These are phyloP conservation scores for Pogonomyrmex barbatus DNA, from an alignment of 1,140 invertebrate genomes.

Conservation along the genomic window DNA sequence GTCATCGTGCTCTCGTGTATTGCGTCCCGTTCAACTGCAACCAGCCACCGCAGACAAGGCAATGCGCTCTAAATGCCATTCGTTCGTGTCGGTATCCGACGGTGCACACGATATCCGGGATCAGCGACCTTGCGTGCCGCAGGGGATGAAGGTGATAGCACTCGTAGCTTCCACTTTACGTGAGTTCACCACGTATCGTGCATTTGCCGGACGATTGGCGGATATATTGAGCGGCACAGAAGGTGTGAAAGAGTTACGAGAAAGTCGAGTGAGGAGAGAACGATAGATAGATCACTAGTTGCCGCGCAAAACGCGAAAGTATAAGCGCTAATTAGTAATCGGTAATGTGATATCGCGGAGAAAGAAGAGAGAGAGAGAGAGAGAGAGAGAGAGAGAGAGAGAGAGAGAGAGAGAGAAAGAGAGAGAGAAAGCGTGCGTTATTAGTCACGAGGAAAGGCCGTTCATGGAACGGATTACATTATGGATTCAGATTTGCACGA, in stretches of 20 bases:
- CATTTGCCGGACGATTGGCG: slow-evolving; percentile 11
- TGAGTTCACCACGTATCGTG: background rate
- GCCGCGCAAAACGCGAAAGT: background rate
- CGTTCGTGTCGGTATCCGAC: slow-evolving; percentile 30
- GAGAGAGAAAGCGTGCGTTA: background rate
- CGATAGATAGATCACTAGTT: background rate
- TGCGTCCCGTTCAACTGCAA: background rate
- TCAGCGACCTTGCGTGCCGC: slow-evolving; percentile 29
- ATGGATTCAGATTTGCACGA: slow-evolving; percentile 54
- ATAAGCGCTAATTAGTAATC: background rate
- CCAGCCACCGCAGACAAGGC: background rate
- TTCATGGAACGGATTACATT: slow-evolving; percentile 46
- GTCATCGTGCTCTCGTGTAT: slow-evolving; percentile 18
- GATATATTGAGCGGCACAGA: background rate
- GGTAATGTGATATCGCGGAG: slow-evolving; percentile 15
- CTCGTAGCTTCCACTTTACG: slow-evolving; percentile 21
- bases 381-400: too few relatives aligned
- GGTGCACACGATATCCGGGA: slow-evolving; percentile 20
- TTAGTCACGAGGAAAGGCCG: slow-evolving; percentile 35
- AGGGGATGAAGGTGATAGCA: background rate
- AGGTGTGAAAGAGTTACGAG: background rate
- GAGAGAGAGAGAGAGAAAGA: too few relatives aligned
- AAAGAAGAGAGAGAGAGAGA: too few relatives aligned
- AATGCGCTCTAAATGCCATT: slow-evolving; percentile 57
- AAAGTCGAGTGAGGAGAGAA: background rate